These are phyloP conservation scores for Eurois occulta DNA, from an alignment of 2,888 invertebrate species.

Conservation along the genomic window DNA sequence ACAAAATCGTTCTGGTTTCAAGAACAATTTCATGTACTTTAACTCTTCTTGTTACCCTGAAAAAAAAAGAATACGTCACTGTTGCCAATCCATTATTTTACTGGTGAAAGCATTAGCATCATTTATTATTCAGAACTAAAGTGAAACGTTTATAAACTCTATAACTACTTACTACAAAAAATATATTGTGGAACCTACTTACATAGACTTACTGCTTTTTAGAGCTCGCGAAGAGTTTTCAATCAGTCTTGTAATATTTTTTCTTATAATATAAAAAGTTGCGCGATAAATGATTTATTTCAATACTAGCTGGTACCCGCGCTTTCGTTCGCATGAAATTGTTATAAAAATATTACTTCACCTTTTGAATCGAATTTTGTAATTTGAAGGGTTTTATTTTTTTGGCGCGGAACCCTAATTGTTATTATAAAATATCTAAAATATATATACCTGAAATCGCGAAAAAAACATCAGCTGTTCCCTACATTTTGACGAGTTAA, in stretches of 20 bases:
- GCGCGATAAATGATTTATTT: background rate
- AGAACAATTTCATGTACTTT: too few species aligned
- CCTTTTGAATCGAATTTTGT: too few species aligned
- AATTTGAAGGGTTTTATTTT: too few species aligned
- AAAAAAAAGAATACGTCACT: background rate
- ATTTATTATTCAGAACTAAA: conserved; percentile 46
- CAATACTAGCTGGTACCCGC: too few species aligned
- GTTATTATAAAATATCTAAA: too few species aligned
- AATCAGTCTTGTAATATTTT: conserved; percentile 18
- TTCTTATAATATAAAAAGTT: conserved; percentile 16
- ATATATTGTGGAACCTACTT: background rate
- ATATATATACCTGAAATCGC: too few species aligned
- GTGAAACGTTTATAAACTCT: conserved; percentile 16
- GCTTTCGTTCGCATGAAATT: too few species aligned
- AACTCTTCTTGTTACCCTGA: background rate
- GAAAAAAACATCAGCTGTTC: too few species aligned
- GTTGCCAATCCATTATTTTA: background rate
- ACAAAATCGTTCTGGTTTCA: too few species aligned
- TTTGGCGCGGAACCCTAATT: too few species aligned
- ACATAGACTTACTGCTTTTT: conserved; percentile 2
- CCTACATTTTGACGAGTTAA: too few species aligned
- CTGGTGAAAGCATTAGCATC: conserved; percentile 14
- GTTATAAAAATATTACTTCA: too few species aligned
- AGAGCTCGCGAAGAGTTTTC: conserved; percentile 5
- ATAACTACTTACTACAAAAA: conserved; percentile 9